Percentiles rank a stretch among this genome's conserved stretches.
Conservation (phyloP, 2,797 vertebrate genomes). For the Pangasius larnaudii region DNA sequence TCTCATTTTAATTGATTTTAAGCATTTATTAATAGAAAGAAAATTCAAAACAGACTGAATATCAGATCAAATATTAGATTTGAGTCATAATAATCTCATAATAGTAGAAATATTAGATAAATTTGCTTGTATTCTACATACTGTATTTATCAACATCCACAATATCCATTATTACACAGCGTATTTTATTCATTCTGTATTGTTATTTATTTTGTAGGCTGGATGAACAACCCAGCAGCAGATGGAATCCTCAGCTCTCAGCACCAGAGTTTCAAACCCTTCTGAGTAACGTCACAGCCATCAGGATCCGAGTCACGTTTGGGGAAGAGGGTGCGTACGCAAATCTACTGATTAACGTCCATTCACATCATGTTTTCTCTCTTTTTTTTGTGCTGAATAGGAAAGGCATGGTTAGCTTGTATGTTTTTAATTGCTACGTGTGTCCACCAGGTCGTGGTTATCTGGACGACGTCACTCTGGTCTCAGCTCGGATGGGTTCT, state of each 20-base stretch:
- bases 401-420: neutral
- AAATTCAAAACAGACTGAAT: neutral
- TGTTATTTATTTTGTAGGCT: conserved; percentile 71
- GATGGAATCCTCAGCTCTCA: conserved; percentile 86
- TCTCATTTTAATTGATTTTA: neutral
- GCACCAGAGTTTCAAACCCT: conserved; percentile 83
- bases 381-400: neutral
- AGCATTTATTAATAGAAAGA: neutral
- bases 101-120: neutral
- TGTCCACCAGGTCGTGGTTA: conserved; percentile 84
- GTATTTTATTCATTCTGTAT: neutral
- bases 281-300: conserved; percentile 87
- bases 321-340: conserved; percentile 84
- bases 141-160: neutral
- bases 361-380: neutral
- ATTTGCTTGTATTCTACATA: neutral
- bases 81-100: no score
- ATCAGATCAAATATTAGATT: no score
- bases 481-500: conserved; percentile 73
- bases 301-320: conserved; percentile 88
- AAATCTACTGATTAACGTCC: neutral
- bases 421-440: neutral
- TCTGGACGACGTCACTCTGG: conserved; percentile 82
- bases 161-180: neutral
- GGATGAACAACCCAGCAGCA: conserved; percentile 80